Evolutionary conservation across 2,888 invertebrate genomes (phyloP).

Genomic region (Congeria kusceri): DNA sequence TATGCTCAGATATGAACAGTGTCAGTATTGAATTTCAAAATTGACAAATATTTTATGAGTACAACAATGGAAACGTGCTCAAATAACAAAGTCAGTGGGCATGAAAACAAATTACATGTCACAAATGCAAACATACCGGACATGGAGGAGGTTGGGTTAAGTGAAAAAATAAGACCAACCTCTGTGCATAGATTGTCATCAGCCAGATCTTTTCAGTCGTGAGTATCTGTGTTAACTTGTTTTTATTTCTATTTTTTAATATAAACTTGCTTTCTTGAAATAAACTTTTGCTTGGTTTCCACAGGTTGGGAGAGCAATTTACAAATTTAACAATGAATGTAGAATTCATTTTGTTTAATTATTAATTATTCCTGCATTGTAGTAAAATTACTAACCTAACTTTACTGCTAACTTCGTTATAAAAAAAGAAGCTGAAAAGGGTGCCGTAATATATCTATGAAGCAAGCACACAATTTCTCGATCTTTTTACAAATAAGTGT

Average conservation of each 20-base stretch:
- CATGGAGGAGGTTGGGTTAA: conserved; percentile 42
- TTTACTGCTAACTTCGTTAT: no score
- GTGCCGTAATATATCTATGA: no score
- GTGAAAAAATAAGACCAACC: conserved; percentile 53
- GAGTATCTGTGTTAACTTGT: conserved; percentile 19
- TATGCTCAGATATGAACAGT: no score
- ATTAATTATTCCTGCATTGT: no score
- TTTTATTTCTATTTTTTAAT: background rate
- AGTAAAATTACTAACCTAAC: no score
- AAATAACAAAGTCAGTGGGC: conserved; percentile 28
- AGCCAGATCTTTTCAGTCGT: conserved; percentile 50
- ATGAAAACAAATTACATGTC: conserved; percentile 24
- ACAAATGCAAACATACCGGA: conserved; percentile 32
- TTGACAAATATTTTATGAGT: conserved; percentile 19
- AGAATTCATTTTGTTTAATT: no score
- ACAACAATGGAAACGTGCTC: conserved; percentile 59
- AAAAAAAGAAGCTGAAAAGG: no score
- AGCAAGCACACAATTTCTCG: no score
- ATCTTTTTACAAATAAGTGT: no score
- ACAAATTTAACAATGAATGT: no score
- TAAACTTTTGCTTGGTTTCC: no score
- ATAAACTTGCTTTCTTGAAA: background rate
- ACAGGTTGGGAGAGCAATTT: no score
- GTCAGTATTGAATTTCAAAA: conserved; percentile 39
- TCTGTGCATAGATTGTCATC: conserved; percentile 57